Evolutionary conservation across 2,888 invertebrate genomes (phyloP).

Genomic region (Plebejus anna): DNA sequence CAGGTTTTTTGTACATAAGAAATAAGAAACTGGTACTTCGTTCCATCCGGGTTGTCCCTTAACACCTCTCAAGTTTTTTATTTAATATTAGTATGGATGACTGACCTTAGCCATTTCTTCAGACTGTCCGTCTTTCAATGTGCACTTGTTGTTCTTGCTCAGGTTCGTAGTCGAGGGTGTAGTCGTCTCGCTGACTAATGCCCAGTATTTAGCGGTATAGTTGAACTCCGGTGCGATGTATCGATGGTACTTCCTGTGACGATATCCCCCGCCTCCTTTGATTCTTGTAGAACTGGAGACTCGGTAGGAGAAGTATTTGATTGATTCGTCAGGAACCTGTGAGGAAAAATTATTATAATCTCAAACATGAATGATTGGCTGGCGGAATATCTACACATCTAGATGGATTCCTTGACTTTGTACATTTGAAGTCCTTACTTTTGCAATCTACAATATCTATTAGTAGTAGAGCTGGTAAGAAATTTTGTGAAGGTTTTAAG

Average conservation of each 20-base stretch:
- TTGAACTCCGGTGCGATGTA: conserved; percentile 74
- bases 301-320: conserved; percentile 68
- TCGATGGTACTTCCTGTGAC: conserved; percentile 69
- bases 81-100: too few relatives aligned
- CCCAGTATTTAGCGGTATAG: conserved; percentile 72
- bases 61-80: too few relatives aligned
- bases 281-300: conserved; percentile 71
- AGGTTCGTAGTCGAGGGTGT: conserved; percentile 50
- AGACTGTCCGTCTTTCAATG: conserved; percentile 63
- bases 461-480: too few relatives aligned
- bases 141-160: conserved; percentile 67
- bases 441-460: too few relatives aligned
- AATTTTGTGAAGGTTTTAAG: too few relatives aligned
- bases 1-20: too few relatives aligned
- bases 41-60: too few relatives aligned
- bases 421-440: too few relatives aligned
- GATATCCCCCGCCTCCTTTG: conserved; percentile 67
- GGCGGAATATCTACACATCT: too few relatives aligned
- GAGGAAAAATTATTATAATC: neutral
- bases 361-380: too few relatives aligned
- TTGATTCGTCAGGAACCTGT: conserved; percentile 66
- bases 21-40: too few relatives aligned
- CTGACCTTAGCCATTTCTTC: conserved; percentile 68
- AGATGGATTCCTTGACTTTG: too few relatives aligned
- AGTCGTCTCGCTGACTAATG: conserved; percentile 68